Conservation (phyloP, 2,797 vertebrate species). For the Oreochromis mossambicus region DNA sequence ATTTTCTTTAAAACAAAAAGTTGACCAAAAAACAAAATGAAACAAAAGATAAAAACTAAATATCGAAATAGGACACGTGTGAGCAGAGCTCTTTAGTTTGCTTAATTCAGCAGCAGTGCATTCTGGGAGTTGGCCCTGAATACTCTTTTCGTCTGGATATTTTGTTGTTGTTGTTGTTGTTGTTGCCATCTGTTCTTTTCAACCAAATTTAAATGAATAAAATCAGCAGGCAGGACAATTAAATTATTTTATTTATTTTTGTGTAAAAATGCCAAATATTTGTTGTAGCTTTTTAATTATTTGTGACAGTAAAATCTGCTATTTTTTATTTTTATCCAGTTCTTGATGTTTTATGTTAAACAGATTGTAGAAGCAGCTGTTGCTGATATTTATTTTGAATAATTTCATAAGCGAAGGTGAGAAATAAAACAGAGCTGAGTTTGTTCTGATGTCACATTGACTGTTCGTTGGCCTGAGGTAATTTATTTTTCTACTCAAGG, state of each 20-base stretch:
- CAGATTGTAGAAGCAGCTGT: not conserved
- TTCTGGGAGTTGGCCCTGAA: not conserved
- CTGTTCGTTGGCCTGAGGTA: not conserved
- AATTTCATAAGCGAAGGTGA: not conserved
- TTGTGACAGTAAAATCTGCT: not conserved
- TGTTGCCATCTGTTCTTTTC: not conserved
- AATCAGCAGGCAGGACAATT: not conserved
- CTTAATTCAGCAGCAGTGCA: not conserved
- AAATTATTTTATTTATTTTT: not conserved
- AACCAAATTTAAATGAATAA: not conserved
- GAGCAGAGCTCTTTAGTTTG: not conserved
- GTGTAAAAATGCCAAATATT: not conserved
- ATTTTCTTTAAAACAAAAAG: not conserved
- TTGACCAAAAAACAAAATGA: not conserved
- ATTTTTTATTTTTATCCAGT: not conserved
- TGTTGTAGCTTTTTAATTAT: not conserved
- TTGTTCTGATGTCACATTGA: not conserved
- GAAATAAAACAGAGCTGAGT: not conserved
- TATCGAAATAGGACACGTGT: rapidly evolving
- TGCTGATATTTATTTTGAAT: not conserved
- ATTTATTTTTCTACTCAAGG: not conserved
- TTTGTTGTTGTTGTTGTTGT: not conserved
- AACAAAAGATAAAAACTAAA: not conserved
- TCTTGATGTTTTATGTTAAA: not conserved
- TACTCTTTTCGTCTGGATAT: not conserved